These are phyloP conservation scores for Synergus itoensis DNA, from an alignment of 2,888 invertebrate genomes.

Conservation along the genomic window DNA sequence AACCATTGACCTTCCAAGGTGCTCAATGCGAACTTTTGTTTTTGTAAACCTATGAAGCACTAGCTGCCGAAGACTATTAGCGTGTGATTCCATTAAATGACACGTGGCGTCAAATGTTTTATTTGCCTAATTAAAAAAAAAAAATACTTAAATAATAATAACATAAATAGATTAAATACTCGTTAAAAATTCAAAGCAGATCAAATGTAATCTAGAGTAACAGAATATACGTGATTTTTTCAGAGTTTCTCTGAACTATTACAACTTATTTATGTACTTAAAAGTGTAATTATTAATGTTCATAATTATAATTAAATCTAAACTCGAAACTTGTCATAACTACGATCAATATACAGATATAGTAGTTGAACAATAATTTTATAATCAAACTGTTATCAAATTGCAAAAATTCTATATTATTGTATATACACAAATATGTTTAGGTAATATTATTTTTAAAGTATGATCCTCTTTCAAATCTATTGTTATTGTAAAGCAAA, in stretches of 20 bases:
- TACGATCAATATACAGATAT: no score
- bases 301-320: slow-evolving; percentile 26
- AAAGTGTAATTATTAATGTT: no score
- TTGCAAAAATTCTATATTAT: not conserved
- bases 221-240: not conserved
- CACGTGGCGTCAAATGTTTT: slow-evolving; percentile 67
- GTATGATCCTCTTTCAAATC: not conserved
- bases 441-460: not conserved
- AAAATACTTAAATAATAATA: slow-evolving; percentile 30
- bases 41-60: slow-evolving; percentile 68
- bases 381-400: not conserved
- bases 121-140: slow-evolving; percentile 52
- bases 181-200: slow-evolving; percentile 24
- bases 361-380: not conserved
- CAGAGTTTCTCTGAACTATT: no score
- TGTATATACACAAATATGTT: not conserved
- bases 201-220: not conserved
- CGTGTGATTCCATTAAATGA: slow-evolving; percentile 71
- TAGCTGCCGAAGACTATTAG: slow-evolving; percentile 69
- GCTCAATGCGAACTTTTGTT: slow-evolving; percentile 59
- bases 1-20: slow-evolving; percentile 50
- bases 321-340: slow-evolving; percentile 20
- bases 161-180: not conserved
- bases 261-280: no score
- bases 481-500: not conserved